Evolutionary conservation across 2,797 vertebrate genomes (phyloP).

Genomic region (Silurus lanzhouensis): DNA sequence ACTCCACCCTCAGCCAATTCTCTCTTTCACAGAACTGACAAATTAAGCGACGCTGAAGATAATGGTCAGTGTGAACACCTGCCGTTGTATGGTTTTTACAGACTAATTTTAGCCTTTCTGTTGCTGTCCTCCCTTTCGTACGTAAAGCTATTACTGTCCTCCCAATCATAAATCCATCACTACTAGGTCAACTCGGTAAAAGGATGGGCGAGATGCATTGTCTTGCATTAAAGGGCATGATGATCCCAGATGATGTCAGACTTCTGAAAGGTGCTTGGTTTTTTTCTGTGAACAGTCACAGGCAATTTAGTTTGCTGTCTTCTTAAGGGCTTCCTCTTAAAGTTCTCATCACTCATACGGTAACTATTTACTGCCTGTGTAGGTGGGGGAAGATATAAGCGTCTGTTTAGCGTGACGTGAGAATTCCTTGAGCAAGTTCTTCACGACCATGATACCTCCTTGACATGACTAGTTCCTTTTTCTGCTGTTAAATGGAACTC

Average conservation of each 20-base stretch:
- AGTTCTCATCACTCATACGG: neutral
- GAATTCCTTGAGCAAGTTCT: neutral
- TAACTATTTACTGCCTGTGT: no score
- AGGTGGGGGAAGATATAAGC: neutral
- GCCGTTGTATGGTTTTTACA: slow-evolving; percentile 32
- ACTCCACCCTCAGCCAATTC: slow-evolving; percentile 59
- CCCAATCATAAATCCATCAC: slow-evolving; percentile 23
- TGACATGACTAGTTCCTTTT: neutral
- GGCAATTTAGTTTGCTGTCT: neutral
- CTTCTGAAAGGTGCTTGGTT: neutral
- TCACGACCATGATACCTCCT: neutral
- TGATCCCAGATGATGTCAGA: neutral
- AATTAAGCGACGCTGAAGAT: neutral
- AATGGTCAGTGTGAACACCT: slow-evolving; percentile 16
- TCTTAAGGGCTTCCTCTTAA: neutral
- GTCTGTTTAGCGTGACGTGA: neutral
- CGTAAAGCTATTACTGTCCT: slow-evolving; percentile 11
- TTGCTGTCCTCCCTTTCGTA: neutral
- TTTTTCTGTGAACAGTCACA: neutral
- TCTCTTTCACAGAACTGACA: slow-evolving; percentile 9
- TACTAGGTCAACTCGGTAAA: neutral
- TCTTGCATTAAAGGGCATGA: neutral
- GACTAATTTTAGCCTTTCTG: slow-evolving; percentile 24
- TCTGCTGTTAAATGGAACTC: neutral
- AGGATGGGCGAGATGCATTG: neutral